phyloP scores from a whole-genome alignment of 2,888 invertebrate genomes.

The Ochropleura leucogaster region DNA sequence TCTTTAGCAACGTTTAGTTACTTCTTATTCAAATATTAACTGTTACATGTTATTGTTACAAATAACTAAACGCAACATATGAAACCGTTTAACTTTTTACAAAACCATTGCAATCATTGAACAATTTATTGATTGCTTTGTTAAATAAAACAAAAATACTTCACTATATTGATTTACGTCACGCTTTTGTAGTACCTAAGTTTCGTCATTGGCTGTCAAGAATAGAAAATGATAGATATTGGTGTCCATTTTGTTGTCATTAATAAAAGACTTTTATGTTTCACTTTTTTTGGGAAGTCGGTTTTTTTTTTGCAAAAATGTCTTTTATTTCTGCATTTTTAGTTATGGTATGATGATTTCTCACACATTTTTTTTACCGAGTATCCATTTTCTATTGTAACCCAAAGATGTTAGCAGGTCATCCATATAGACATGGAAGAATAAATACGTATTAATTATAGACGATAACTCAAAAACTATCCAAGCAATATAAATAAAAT shows the following conservation, averaged over 20 bases:
- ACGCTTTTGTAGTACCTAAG: neutral
- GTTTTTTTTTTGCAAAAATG: too few relatives aligned
- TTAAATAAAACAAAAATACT: constrained; percentile 1
- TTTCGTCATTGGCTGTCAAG: constrained; percentile 22
- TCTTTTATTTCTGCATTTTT: too few relatives aligned
- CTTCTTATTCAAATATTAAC: constrained; percentile 1
- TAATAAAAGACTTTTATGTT: too few relatives aligned
- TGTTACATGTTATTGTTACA: constrained; percentile 7
- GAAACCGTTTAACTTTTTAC: constrained; percentile 51
- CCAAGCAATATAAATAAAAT: too few relatives aligned
- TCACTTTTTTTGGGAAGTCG: too few relatives aligned
- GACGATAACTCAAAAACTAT: too few relatives aligned
- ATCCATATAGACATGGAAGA: too few relatives aligned
- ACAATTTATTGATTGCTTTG: constrained; percentile 27
- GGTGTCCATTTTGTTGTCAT: neutral
- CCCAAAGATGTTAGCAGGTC: too few relatives aligned
- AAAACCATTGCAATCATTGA: constrained; percentile 23
- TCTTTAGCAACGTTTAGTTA: neutral
- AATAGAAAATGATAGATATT: neutral
- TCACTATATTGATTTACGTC: constrained; percentile 12
- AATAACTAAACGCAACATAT: constrained; percentile 20
- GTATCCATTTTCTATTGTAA: too few relatives aligned
- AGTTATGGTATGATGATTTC: too few relatives aligned
- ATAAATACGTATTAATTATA: too few relatives aligned
- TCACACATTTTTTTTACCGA: too few relatives aligned